Evolutionary conservation across 2,113 vertebrate genomes (phyloP), one percentile per base, ranked within the genome.

Genomic region (Colius striatus): DNA sequence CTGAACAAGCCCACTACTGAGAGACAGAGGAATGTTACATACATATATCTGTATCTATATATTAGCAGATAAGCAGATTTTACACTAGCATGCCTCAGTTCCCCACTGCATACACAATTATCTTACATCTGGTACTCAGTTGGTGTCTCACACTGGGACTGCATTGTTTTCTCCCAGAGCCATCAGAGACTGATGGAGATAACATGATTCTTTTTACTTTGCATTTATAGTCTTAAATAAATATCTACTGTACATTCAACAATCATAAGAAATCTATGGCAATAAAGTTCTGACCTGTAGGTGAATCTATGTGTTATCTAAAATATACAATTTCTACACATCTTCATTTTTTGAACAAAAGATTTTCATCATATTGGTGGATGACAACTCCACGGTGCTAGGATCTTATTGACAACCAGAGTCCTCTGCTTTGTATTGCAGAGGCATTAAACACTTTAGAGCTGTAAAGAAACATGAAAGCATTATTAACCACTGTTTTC

Each of bases 401-500:
- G 53, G n/a, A 41, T 83, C 9, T 55, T 50, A 74, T 8, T 93
- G 73, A 63, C 45, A 80, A 22, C 19, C 50, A 84, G 11, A 80
- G 23, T 29, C 41, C 76, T 85, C 70, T 84, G 80, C 51, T 91
- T 70, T 68, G 27, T 66, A 48, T 36, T 3, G 6, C 48, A 72
- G 34, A 84, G 11, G 70, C 82, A 87, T 89, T 61, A 89, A 89
- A 84, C 60, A 54, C 21, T 75, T 88, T 1, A 6, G 55, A 94
- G 45, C 30, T 41, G 50, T 61, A 84, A 89, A 94, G 78, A 87
- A 89, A 94, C 32, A 67, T 66, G 61, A 91, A 91, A 81, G 57
- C 32, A 20, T 58, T 58, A 84, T 93, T 68, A 94, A 61, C 38
- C 48, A 72, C 21, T 57, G 4, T 90, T 97, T 95, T 78, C 41